Conservation (phyloP, 2,113 vertebrate species). For the Neotoma lepida region DNA sequence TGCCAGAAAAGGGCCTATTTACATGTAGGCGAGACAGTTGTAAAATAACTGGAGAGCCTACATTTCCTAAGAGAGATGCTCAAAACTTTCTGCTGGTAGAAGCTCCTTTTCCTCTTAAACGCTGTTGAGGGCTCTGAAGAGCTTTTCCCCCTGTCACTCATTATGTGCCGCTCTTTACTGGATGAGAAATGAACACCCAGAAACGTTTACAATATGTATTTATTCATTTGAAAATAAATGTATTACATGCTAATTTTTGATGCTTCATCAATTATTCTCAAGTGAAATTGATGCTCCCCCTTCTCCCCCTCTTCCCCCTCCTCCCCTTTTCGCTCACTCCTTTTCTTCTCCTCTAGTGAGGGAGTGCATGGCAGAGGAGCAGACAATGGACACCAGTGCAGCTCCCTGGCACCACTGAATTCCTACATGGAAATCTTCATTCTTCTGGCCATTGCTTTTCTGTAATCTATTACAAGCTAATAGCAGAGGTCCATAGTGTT, state of each 20-base stretch:
- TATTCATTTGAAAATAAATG: constrained; percentile 39
- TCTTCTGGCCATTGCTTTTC: neutral
- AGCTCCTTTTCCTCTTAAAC: constrained; percentile 24
- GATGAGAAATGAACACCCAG: neutral
- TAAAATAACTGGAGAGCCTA: neutral
- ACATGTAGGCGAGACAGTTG: neutral
- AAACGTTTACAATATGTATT: constrained; percentile 5
- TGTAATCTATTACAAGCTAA: neutral
- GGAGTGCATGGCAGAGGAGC: neutral
- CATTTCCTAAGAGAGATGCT: constrained; percentile 29
- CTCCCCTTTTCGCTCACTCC: too few relatives aligned
- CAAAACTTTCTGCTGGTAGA: neutral
- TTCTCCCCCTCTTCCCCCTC: too few relatives aligned
- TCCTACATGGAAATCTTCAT: neutral
- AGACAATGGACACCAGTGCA: too few relatives aligned
- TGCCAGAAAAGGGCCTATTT: constrained; percentile 13
- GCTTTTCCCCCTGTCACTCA: neutral
- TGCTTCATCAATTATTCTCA: constrained; percentile 22
- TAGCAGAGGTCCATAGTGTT: neutral
- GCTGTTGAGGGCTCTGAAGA: neutral
- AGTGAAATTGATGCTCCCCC: neutral
- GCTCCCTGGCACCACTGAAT: too few relatives aligned
- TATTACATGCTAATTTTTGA: neutral
- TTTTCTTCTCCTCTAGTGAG: neutral
- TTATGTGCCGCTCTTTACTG: neutral